Conservation (phyloP, 1,140 invertebrate genomes). For the Anoplophora glabripennis region DNA sequence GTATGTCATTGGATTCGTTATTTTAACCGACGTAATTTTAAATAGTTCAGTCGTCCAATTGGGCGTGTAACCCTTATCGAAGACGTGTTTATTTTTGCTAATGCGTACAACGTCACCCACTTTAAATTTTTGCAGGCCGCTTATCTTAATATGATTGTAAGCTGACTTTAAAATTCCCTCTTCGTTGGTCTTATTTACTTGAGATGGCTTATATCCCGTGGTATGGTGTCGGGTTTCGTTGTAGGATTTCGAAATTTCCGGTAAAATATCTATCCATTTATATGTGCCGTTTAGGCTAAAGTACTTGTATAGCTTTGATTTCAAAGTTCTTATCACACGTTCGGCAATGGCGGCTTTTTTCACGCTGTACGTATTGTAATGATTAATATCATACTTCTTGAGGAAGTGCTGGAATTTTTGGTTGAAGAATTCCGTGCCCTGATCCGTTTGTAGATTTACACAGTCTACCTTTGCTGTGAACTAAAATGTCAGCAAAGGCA, state of each 20-base stretch:
- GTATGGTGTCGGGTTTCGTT: slow-evolving; percentile 42
- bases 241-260: slow-evolving; percentile 34
- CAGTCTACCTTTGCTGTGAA: slow-evolving; percentile 36
- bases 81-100: slow-evolving; percentile 46
- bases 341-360: slow-evolving; percentile 49
- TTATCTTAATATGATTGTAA: slow-evolving; percentile 29
- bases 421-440: slow-evolving; percentile 50
- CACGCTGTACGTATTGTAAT: slow-evolving; percentile 43
- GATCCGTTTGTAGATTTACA: slow-evolving; percentile 50
- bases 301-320: slow-evolving; percentile 44
- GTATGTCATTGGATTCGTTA: slow-evolving; percentile 44
- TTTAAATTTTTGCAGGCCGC: too few relatives aligned
- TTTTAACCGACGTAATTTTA: slow-evolving; percentile 39
- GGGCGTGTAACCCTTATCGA: slow-evolving; percentile 49
- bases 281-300: slow-evolving; percentile 42
- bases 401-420: slow-evolving; percentile 37
- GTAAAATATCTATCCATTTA: slow-evolving; percentile 37
- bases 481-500: slow-evolving; percentile 41
- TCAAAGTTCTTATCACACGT: slow-evolving; percentile 49
- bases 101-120: slow-evolving; percentile 45
- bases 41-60: slow-evolving; percentile 48
- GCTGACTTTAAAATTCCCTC: slow-evolving; percentile 19
- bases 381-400: slow-evolving; percentile 39
- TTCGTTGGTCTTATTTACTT: slow-evolving; percentile 28
- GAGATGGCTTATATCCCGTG: slow-evolving; percentile 38